phyloP scores from a whole-genome alignment of 2,797 vertebrate genomes.

The Sebastiscus albofasciatus region DNA sequence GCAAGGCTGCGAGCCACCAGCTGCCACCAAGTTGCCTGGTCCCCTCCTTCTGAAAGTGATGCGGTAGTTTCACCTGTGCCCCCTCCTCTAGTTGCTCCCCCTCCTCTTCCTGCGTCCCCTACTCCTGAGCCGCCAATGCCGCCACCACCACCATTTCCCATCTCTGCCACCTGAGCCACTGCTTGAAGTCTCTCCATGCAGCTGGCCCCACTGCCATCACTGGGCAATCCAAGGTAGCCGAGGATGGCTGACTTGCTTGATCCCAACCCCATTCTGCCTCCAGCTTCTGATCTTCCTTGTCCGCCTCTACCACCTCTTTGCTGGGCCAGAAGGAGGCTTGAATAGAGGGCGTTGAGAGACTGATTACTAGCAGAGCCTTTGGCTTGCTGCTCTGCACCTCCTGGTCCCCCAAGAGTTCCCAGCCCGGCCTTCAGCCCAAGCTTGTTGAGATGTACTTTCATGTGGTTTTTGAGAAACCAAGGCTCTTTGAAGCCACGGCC shows the following conservation, averaged over 20 bases:
- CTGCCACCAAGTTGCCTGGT: constrained; percentile 86
- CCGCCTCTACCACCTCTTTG: constrained; percentile 70
- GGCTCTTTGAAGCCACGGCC: constrained; percentile 96
- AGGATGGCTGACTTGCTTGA: constrained; percentile 85
- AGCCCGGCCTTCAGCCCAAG: constrained; percentile 86
- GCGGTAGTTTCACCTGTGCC: constrained; percentile 44
- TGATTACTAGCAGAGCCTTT: constrained; percentile 77
- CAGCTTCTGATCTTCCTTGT: constrained; percentile 58
- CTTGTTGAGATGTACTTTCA: constrained; percentile 97
- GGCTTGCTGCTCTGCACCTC: constrained; percentile 76
- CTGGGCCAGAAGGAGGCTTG: constrained; percentile 88
- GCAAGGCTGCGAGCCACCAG: constrained; percentile 81
- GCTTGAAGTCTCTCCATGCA: constrained; percentile 89
- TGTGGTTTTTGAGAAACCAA: constrained; percentile 97
- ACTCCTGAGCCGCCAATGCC: constrained; percentile 39
- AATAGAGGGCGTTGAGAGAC: constrained; percentile 90
- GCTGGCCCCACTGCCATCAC: constrained; percentile 82
- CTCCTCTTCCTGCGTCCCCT: constrained; percentile 59
- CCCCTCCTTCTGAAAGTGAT: constrained; percentile 68
- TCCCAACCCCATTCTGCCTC: constrained; percentile 58
- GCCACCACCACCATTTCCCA: constrained; percentile 73
- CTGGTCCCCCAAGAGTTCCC: constrained; percentile 67
- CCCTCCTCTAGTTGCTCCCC: constrained; percentile 56
- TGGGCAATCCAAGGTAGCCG: constrained; percentile 87
- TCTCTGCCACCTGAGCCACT: constrained; percentile 87